phyloP scores from a whole-genome alignment of 30 jellyfish, hydroid and myxozoan genomes.

The Aurelia sp. region DNA sequence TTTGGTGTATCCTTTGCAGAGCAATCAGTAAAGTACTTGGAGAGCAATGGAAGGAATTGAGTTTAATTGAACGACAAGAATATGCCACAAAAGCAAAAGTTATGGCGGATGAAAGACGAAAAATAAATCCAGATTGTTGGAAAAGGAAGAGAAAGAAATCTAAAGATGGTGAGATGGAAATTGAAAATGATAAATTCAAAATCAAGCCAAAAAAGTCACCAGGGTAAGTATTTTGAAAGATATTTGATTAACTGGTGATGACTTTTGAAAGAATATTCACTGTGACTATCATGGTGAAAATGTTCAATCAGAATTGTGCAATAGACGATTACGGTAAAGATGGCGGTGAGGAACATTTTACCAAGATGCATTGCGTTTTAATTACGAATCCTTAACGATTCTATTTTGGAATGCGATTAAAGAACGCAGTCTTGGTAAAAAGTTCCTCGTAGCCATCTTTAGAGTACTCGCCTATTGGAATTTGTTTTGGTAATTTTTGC shows the following conservation, averaged over 20 bases:
- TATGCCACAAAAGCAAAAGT: slow-evolving; percentile 91
- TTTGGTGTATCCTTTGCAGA: slow-evolving; percentile 5
- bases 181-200: slow-evolving; percentile 46
- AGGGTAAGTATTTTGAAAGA: slow-evolving; percentile 26
- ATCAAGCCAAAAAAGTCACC: slow-evolving; percentile 54
- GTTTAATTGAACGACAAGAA: slow-evolving; percentile 85
- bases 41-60: slow-evolving; percentile 91
- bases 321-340: too few species aligned
- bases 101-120: slow-evolving; percentile 97
- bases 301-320: too few species aligned
- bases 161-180: slow-evolving; percentile 63
- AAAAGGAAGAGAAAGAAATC: slow-evolving; percentile 93
- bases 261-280: too few species aligned
- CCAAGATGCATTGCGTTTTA: too few species aligned
- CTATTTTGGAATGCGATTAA: too few species aligned
- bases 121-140: slow-evolving; percentile 98
- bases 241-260: not conserved
- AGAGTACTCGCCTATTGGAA: too few species aligned
- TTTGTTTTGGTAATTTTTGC: too few species aligned
- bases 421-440: too few species aligned
- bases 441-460: too few species aligned
- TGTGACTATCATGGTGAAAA: too few species aligned
- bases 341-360: too few species aligned
- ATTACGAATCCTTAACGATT: too few species aligned
- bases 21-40: slow-evolving; percentile 96